A percentile compares a stretch with the other conserved stretches of the same genome.
Conservation (phyloP, 2,797 vertebrate genomes). For the Ambastaia sidthimunki region DNA sequence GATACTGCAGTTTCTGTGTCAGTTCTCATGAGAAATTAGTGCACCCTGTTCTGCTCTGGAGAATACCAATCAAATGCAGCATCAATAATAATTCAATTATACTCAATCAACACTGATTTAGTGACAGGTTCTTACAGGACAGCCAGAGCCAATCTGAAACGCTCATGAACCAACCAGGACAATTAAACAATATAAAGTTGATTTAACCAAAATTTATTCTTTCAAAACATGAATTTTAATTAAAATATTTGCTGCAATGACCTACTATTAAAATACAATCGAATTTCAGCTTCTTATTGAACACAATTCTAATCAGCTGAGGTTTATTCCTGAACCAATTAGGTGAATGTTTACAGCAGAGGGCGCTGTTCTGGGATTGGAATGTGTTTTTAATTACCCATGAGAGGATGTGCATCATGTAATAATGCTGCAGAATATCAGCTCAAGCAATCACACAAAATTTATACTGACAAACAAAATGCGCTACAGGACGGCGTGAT, state of each 20-base stretch:
- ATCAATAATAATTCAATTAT: slow-evolving; percentile 9
- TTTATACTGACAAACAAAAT: slow-evolving; percentile 1
- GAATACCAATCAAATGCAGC: neutral
- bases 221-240: neutral
- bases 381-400: slow-evolving; percentile 22
- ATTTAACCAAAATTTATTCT: neutral
- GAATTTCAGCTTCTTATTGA: neutral
- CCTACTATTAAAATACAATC: neutral
- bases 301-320: neutral
- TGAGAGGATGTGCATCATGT: neutral
- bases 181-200: neutral
- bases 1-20: neutral
- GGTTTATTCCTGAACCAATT: neutral
- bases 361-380: neutral
- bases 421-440: neutral
- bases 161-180: neutral
- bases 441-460: neutral
- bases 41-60: neutral
- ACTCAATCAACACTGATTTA: neutral
- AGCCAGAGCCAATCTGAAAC: neutral
- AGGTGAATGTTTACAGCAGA: neutral
- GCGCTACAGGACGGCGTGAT: neutral
- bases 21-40: slow-evolving; percentile 7
- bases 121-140: neutral
- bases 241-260: neutral